Base-by-base conservation (phyloP, 2,888 invertebrate species). In the Meteorus colon region DNA sequence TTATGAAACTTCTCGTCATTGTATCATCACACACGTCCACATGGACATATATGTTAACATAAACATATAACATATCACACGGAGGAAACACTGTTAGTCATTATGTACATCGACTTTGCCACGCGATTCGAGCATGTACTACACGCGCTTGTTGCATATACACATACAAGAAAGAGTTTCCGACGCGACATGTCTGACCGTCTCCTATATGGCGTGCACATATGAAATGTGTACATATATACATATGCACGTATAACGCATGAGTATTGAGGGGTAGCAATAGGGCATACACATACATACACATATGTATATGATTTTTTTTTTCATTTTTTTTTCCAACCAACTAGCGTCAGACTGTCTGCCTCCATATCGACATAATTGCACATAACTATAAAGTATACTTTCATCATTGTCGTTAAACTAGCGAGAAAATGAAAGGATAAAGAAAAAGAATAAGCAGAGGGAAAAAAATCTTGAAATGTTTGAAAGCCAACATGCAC, bases 291-390 rank as follows among this genome's bases (percentile, higher is more conserved):
- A 67, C 10, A 66, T 31, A 70, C 41, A 16, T 16, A 16, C 8
- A 24, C n/a, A 55, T 55, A 55, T 19, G n/a, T 31, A 31, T 71
- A 59, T 41, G 31, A 55, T n/a, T 67, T 75, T 66, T 71, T 59
- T 60, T 37, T 48, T 19, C 59, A 37, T 19, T 45, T 60, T 68
- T 66, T 74, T 76, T 74, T 60, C 19, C 70, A 31, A 27, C 59
- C 55, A 77, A 74, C 63, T 59, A 80, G 77, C 80, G 81, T 75
- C 82, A 81, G 81, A 81, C 82, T 83, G 82, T 81, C 81, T 81
- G 83, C 82, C 84, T 82, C 81, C 82, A 73, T 77, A 71, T 77
- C 65, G 68, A 79, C 81, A 81, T 84, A 84, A 84, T 84, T 82
- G 78, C 80, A 78, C 78, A 79, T 78, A 78, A 78, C 78, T 62